Evolutionary conservation across 2,797 vertebrate species (phyloP).

Genomic region (Carduelis carduelis): DNA sequence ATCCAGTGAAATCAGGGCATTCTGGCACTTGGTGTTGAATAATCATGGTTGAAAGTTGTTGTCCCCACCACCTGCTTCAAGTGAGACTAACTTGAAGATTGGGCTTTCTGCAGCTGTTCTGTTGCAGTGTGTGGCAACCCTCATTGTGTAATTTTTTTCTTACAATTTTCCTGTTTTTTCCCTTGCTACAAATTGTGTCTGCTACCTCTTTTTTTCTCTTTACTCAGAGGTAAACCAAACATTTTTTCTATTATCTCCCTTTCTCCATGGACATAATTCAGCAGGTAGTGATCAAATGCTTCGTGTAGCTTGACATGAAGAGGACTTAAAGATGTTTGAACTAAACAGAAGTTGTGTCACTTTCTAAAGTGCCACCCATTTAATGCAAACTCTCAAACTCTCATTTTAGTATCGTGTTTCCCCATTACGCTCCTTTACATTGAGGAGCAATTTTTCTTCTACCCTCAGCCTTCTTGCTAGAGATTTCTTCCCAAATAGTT

Average conservation of each 20-base stretch:
- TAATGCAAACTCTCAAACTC: background rate
- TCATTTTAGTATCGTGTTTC: background rate
- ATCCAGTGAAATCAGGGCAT: background rate
- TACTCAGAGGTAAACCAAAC: background rate
- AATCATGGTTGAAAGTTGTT: background rate
- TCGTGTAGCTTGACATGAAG: background rate
- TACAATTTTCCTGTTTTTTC: background rate
- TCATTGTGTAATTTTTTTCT: background rate
- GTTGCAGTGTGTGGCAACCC: background rate
- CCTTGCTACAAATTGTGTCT: background rate
- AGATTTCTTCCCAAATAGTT: conserved; percentile 58
- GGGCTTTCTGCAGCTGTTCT: background rate
- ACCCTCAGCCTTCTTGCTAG: conserved; percentile 35
- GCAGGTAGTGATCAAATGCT: background rate
- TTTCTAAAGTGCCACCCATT: background rate
- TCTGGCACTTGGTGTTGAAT: background rate
- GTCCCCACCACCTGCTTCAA: background rate
- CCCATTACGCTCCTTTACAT: background rate
- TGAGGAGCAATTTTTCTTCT: conserved; percentile 46
- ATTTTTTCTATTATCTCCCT: background rate
- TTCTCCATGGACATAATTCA: background rate
- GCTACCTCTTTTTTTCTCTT: background rate
- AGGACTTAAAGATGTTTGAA: background rate
- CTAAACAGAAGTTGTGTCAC: background rate
- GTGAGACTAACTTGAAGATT: background rate